Base-by-base conservation (phyloP, 37 sponge, comb jelly and placozoan genomes). In the Ianthella basta region DNA sequence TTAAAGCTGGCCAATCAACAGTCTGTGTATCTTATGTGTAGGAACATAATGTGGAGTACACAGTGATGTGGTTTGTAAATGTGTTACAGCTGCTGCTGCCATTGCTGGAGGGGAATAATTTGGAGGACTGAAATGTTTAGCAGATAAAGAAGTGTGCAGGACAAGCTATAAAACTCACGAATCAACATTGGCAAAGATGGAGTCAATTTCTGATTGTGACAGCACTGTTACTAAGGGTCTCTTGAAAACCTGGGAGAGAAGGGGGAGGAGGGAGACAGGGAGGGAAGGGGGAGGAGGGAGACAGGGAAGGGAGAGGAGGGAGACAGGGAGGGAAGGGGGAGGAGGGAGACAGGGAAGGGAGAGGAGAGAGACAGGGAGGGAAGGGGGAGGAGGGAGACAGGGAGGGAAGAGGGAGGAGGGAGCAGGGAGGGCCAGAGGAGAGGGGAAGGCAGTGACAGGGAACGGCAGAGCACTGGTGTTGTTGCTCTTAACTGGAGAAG, bases 181-280 rank as follows among this genome's bases (percentile, higher is more conserved):
- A 29, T 94, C 91, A 37, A 97, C 89, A 73, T 97, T 97, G 21
- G 88, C 96, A 84, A 97, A 97, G 29, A 97, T 88, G 27, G 63
- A 21, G 25, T 84, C 84, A 4, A 92, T 80, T 41, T 95, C 97
- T 4, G 84, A 78, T 16, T 73, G 82, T 55, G 88, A 63, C 19
- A 92, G 3, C 21, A 87, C 54, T 54, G 73, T 50, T 38, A 57
- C 37, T 25, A 97, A 55, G 44, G 87, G 90, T 0, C 55, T 74
- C 87, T 89, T 97, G 74, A 92, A 97, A 24, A 97, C 96, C 96
- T 95, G 37, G 20, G 8, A 44, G 50, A 8, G 50, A 3, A 44
- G 50, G 50, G 50, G 8, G 8, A 8, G 8, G 50, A 44, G 50
- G 50, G 8, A 8, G 8, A 8, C 6, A 8, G 8, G 50, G 50